phyloP scores from a whole-genome alignment of 1,140 invertebrate genomes.

The Rhyzopertha dominica region DNA sequence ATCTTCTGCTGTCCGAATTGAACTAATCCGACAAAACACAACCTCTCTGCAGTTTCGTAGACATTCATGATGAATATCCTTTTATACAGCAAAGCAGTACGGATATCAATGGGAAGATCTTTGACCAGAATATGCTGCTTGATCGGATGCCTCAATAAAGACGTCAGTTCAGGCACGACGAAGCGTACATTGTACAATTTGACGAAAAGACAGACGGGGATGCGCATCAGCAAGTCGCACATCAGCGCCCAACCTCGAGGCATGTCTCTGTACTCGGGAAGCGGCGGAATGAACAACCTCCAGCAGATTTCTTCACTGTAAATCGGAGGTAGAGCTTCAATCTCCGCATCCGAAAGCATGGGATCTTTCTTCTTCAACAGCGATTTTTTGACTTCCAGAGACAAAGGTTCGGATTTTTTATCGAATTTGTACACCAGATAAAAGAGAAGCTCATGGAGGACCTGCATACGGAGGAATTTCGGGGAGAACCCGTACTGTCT shows the following conservation, averaged over 20 bases:
- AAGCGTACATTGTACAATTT: slow-evolving; percentile 61
- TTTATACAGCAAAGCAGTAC: slow-evolving; percentile 52
- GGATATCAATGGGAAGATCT: slow-evolving; percentile 49
- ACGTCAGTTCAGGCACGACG: slow-evolving; percentile 53
- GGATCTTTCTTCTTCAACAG: slow-evolving; percentile 44
- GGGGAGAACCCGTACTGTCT: slow-evolving; percentile 44
- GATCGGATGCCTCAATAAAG: slow-evolving; percentile 63
- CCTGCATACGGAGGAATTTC: slow-evolving; percentile 63
- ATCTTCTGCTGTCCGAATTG: slow-evolving; percentile 63
- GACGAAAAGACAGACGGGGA: slow-evolving; percentile 69
- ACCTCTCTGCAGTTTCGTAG: slow-evolving; percentile 51
- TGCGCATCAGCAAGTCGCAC: slow-evolving; percentile 63
- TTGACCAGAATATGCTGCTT: slow-evolving; percentile 60
- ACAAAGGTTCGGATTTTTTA: slow-evolving; percentile 44
- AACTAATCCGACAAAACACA: slow-evolving; percentile 65
- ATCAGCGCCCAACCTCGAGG: slow-evolving; percentile 69
- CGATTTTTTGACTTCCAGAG: slow-evolving; percentile 43
- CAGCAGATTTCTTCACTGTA: slow-evolving; percentile 55
- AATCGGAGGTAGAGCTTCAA: slow-evolving; percentile 41
- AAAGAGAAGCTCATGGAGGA: slow-evolving; percentile 64
- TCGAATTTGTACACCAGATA: slow-evolving; percentile 62
- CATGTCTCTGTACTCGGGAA: slow-evolving; percentile 59
- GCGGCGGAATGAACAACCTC: slow-evolving; percentile 70
- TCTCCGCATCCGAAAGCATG: slow-evolving; percentile 43
- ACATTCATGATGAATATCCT: slow-evolving; percentile 64